phyloP scores from a whole-genome alignment of 35 echinoderm and acorn worm genomes.

The Acanthaster planci region DNA sequence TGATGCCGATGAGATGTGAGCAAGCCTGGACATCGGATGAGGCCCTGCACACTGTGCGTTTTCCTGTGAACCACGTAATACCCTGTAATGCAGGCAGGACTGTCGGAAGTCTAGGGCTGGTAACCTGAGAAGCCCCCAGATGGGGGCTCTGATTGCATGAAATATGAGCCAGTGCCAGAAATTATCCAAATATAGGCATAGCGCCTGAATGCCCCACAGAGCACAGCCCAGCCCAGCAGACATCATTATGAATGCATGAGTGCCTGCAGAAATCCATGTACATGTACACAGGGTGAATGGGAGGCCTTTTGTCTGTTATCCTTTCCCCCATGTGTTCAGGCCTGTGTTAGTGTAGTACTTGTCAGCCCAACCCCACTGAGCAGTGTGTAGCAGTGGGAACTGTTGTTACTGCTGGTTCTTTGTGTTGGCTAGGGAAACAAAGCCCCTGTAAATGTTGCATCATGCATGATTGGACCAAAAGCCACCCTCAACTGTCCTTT shows the following conservation, averaged over 20 bases:
- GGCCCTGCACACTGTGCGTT: too few species aligned
- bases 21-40: too few species aligned
- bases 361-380: background rate
- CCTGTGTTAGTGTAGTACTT: background rate
- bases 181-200: conserved; percentile 29
- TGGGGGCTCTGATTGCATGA: conserved; percentile 11
- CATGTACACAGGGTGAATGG: background rate
- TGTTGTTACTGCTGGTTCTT: too few species aligned
- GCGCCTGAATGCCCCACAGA: background rate
- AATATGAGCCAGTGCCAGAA: conserved; percentile 12
- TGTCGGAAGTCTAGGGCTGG: background rate
- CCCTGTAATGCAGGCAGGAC: background rate
- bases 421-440: too few species aligned
- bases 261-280: conserved; percentile 1
- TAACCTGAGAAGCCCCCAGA: conserved; percentile 7
- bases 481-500: background rate
- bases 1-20: too few species aligned
- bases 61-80: too few species aligned
- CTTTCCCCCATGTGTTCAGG: background rate
- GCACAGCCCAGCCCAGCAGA: background rate
- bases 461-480: background rate
- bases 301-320: too few species aligned
- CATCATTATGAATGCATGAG: conserved; percentile 18
- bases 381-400: too few species aligned
- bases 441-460: too few species aligned